phyloP scores from a whole-genome alignment of 2,113 vertebrate species.

The Elaphurus davidianus region DNA sequence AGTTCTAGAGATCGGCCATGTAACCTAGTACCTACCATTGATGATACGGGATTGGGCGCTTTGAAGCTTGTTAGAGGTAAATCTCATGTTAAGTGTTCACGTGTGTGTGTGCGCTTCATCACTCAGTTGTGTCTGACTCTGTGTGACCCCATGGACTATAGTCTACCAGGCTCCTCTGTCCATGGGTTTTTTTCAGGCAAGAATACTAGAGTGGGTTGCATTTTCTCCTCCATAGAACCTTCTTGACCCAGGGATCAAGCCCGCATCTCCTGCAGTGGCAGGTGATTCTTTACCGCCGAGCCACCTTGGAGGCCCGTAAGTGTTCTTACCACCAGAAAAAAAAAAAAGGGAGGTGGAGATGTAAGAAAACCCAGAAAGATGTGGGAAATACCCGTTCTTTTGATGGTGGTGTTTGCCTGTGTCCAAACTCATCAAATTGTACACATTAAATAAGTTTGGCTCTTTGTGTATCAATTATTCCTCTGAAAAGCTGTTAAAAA shows the following conservation, averaged over 20 bases:
- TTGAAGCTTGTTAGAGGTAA: background rate
- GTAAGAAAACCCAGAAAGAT: background rate
- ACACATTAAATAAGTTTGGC: background rate
- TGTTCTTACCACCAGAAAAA: background rate
- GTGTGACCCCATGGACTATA: background rate
- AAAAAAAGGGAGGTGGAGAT: background rate
- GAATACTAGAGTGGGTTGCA: background rate
- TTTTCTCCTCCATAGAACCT: background rate
- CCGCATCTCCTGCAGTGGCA: fast-evolving
- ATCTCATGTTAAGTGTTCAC: background rate
- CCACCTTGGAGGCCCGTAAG: background rate
- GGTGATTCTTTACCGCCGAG: background rate
- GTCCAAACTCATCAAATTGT: background rate
- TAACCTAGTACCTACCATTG: background rate
- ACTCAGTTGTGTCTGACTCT: background rate
- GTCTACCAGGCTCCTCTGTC: background rate
- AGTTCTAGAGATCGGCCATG: background rate
- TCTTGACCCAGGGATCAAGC: background rate
- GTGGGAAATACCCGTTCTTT: background rate
- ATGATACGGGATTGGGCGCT: background rate
- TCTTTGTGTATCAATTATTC: background rate
- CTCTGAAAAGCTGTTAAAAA: background rate
- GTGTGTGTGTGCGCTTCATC: background rate
- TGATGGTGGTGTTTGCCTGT: background rate
- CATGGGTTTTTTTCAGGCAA: background rate